Evolutionary conservation across 1,140 invertebrate species (phyloP).

Genomic region (Papilio polyxenes): DNA sequence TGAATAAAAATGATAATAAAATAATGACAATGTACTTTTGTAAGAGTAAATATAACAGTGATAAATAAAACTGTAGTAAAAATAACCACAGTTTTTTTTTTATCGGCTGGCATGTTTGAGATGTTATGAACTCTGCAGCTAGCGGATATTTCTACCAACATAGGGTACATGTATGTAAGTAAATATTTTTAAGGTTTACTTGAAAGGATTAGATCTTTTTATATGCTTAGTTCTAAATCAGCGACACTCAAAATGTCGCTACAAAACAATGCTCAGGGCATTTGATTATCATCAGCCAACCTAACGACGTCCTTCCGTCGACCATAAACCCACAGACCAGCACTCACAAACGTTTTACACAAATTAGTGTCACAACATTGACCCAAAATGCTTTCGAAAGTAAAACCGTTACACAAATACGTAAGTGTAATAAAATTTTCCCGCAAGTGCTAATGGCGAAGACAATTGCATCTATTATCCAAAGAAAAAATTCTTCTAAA

Average conservation of each 20-base stretch:
- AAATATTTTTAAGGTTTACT: too few species aligned
- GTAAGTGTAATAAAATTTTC: constrained; percentile 47
- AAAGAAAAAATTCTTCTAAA: constrained; percentile 53
- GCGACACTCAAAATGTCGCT: constrained; percentile 30
- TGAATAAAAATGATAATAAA: too few species aligned
- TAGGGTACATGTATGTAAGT: background rate
- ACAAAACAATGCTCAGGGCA: constrained; percentile 59
- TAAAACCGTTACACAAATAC: constrained; percentile 48
- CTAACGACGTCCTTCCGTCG: constrained; percentile 70
- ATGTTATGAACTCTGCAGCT: too few species aligned
- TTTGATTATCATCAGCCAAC: constrained; percentile 60
- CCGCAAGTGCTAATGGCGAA: constrained; percentile 34
- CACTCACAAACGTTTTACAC: constrained; percentile 49
- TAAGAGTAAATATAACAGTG: too few species aligned
- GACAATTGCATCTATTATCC: constrained; percentile 59
- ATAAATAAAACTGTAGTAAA: too few species aligned
- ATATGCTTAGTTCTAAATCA: background rate
- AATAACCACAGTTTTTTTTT: too few species aligned
- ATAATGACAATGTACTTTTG: too few species aligned
- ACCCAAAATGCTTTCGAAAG: constrained; percentile 51
- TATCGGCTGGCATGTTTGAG: too few species aligned
- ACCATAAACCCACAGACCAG: constrained; percentile 59
- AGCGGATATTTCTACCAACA: too few species aligned
- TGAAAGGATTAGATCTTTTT: background rate
- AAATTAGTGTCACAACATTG: constrained; percentile 51